phyloP scores from a whole-genome alignment of 2,113 vertebrate genomes.

The Mesocricetus auratus region DNA sequence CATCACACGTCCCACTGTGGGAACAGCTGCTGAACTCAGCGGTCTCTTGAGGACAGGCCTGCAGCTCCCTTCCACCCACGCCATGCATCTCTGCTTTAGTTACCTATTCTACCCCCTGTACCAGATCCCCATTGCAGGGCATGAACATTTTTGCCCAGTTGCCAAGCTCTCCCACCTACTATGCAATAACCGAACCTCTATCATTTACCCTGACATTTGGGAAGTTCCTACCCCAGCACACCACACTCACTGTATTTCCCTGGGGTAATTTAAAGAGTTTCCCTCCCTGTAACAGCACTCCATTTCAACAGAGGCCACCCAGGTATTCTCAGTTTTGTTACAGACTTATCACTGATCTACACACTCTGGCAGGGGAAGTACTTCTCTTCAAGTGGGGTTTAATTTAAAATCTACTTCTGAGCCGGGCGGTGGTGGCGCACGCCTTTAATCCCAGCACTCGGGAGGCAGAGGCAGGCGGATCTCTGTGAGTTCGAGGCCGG shows the following conservation, averaged over 20 bases:
- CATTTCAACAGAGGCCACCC: neutral
- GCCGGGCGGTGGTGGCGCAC: no score
- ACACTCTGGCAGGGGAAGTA: neutral
- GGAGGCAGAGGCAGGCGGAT: no score
- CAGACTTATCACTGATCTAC: neutral
- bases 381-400: neutral
- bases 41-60: neutral
- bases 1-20: constrained; percentile 3
- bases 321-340: neutral
- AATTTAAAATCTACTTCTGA: neutral
- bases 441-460: no score
- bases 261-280: neutral
- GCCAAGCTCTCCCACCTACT: neutral
- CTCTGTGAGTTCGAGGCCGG: no score
- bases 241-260: neutral
- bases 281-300: neutral
- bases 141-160: neutral
- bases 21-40: neutral
- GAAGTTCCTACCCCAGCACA: neutral
- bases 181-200: neutral
- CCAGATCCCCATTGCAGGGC: neutral
- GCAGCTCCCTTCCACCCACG: neutral
- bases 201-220: neutral
- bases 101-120: neutral
- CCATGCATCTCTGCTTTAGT: neutral